Percentiles rank a stretch among this genome's conserved stretches.
Evolutionary conservation across 2,113 vertebrate genomes (phyloP).

Genomic region (Aleadryas rufinucha): DNA sequence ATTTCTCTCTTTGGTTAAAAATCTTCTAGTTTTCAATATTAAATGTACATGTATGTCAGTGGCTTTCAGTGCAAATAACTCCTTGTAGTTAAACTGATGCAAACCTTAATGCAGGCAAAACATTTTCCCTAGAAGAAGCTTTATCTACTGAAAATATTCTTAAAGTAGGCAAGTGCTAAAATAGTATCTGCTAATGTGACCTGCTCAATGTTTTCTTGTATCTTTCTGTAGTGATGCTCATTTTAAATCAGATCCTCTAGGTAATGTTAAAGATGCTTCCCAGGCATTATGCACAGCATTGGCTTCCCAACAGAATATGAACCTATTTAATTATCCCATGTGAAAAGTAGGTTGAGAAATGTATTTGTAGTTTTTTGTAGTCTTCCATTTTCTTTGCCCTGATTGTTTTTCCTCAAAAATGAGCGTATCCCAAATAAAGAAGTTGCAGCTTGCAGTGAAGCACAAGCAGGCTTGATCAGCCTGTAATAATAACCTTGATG

Average conservation of each 20-base stretch:
- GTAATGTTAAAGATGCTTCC: neutral
- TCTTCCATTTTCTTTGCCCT: neutral
- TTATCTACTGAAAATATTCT: neutral
- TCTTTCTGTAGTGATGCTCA: neutral
- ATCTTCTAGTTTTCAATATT: neutral
- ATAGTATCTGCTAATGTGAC: neutral
- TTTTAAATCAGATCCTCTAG: neutral
- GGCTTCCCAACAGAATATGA: neutral
- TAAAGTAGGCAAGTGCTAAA: neutral
- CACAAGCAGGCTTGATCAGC: neutral
- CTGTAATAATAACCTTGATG: neutral
- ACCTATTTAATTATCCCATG: neutral
- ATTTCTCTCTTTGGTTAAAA: neutral
- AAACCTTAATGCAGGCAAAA: neutral
- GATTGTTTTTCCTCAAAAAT: neutral
- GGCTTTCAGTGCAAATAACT: neutral
- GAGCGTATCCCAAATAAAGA: neutral
- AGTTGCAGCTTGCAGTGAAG: neutral
- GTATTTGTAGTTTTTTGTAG: neutral
- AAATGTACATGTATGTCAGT: neutral
- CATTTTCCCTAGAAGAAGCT: neutral
- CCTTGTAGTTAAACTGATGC: neutral
- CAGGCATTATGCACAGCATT: neutral
- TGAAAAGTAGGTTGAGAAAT: conserved; percentile 7
- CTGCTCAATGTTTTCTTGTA: neutral